These are phyloP conservation scores for Eugnorisma glareosa DNA, from an alignment of 2,888 invertebrate genomes.

Conservation along the genomic window DNA sequence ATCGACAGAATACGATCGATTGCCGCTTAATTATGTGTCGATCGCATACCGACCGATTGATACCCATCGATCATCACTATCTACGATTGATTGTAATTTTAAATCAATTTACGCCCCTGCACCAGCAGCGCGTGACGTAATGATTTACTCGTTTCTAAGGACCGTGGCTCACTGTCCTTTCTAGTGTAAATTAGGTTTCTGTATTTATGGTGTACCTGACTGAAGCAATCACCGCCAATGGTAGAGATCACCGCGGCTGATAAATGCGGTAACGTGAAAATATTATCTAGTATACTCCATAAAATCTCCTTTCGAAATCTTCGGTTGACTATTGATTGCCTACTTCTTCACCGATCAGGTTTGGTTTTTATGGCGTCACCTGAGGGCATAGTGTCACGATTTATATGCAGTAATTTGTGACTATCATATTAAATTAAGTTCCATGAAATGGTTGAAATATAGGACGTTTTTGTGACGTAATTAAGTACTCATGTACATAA, in stretches of 20 bases:
- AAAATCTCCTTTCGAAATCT: constrained; percentile 70
- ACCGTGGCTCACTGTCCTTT: constrained; percentile 46
- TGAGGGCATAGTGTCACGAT: constrained; percentile 58
- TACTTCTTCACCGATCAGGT: constrained; percentile 59
- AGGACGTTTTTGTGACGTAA: constrained; percentile 45
- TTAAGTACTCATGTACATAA: constrained; percentile 29
- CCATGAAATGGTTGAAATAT: constrained; percentile 33
- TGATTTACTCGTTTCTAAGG: constrained; percentile 42
- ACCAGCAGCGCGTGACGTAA: constrained; percentile 34
- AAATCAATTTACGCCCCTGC: constrained; percentile 58
- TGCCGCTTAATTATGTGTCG: constrained; percentile 60
- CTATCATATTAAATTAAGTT: constrained; percentile 43
- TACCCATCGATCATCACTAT: constrained; percentile 62
- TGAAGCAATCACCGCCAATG: constrained; percentile 63
- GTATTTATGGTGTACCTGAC: constrained; percentile 54
- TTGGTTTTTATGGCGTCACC: constrained; percentile 59
- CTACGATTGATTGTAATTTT: constrained; percentile 58
- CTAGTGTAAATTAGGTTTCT: constrained; percentile 54
- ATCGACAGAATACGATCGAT: constrained; percentile 61
- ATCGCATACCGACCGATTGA: constrained; percentile 60
- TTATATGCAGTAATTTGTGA: constrained; percentile 57
- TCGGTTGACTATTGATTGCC: constrained; percentile 54
- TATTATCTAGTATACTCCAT: constrained; percentile 65
- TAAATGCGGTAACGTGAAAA: constrained; percentile 66
- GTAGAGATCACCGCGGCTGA: constrained; percentile 61